Base-by-base conservation (phyloP, 2,888 invertebrate species). In the Machimus rusticus region DNA sequence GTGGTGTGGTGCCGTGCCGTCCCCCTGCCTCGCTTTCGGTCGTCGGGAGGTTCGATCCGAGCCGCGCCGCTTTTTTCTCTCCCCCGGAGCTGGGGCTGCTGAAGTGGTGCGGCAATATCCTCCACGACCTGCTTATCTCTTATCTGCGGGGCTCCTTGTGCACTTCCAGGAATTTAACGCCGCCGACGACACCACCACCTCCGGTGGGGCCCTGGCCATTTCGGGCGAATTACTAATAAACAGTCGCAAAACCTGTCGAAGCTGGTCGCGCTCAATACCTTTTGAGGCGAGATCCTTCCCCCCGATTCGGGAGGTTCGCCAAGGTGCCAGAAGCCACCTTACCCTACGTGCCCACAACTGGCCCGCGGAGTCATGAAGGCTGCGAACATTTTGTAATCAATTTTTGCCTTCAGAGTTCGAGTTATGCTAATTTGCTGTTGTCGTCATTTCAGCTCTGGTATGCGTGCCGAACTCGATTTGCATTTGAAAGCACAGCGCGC, bases 371-470 rank as follows among this genome's bases (percentile, higher is more conserved):
- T 16, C 51, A 28, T 79, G 31, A 79, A 79, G 51, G 51, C 51
- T 79, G 79, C 51, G 51, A 34, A 19, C 46, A 79, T 79, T 79
- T 55, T 79, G 79, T 79, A 79, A 79, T 79, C 66, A 46, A 79
- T 79, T 79, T 79, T 78, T 51, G 28, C 51, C 51, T 51, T 23
- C 79, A 55, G 5, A 46, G 23, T 79, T 79, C 79, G 14, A 79
- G 79, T 79, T 79, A 79, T 51, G 51, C 79, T 79, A 46, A 46
- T 79, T 51, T 31, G 28, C 51, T 51, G 31, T 5, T 28, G 51
- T 51, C 51, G 34, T 37, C 34, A 51, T 46, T 51, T 5, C 31
- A 43, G 43, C 19, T n/a, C 51, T 51, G 51, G 46, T 79, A 79
- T 51, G 46, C 79, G 51, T 19, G 6, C 34, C 43, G 28, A 66